Base-by-base conservation (phyloP, 2,888 invertebrate genomes). In the Hyles lineata region DNA sequence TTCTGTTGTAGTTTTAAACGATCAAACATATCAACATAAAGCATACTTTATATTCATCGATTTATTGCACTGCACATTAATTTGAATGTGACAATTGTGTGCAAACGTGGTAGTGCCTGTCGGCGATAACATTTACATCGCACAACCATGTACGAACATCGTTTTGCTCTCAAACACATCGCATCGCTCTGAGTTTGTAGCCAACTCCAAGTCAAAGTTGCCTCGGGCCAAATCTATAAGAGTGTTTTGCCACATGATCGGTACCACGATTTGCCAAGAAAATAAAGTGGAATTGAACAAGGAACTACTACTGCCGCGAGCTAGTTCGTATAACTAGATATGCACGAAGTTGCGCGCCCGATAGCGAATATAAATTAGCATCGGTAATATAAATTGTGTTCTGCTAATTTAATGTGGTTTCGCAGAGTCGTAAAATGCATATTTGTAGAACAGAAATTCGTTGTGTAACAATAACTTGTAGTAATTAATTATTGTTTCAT, bases 231-330 rank as follows among this genome's bases (percentile, higher is more conserved):
- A 93, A 93, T 92, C 92, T 89, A 92, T 93, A 92, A 92, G 91
- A 90, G 88, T 92, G 88, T 93, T 92, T 93, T 92, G 92, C 93
- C 92, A 93, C 93, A 92, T 93, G 94, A 94, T 93, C 92, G 92
- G 90, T 91, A 92, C 88, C 87, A 90, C 91, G 91, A 92, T 93
- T 92, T 91, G 90, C 90, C 92, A 92, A 92, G 92, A 92, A 92
- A 92, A 92, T 92, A 91, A 89, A 92, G 90, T 89, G 85, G 83
- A 83, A 83, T 83, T 82, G 84, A 89, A 89, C 89, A 88, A 83
- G 85, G 80, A 88, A 91, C 90, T 89, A 87, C 84, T 89, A 87
- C 79, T 83, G 88, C 90, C 88, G 83, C 90, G 87, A 87, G 86
- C 79, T 83, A 88, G 87, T 90, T 89, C 87, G 88, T 91, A 91